Base-by-base conservation (phyloP, 2,797 vertebrate species). In the Dryobates pubescens region DNA sequence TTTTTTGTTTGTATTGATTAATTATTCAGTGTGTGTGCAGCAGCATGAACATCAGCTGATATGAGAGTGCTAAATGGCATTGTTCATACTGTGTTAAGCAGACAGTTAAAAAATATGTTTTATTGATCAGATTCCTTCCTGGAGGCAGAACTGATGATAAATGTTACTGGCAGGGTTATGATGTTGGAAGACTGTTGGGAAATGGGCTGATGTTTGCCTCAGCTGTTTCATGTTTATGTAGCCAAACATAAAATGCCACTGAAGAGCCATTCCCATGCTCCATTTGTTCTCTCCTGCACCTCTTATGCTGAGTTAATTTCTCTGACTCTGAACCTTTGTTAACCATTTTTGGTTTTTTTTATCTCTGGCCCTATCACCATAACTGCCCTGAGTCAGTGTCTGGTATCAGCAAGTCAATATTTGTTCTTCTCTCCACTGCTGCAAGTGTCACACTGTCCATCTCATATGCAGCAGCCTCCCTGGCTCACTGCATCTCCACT, bases 71-170 rank as follows among this genome's bases (percentile, higher is more conserved):
- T 94, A 90, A 95, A 81, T 62, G 73, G 17, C 17, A 63, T 71
- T 90, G 88, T 88, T 87, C 79, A 86, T 83, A 72, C 57, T 74
- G 77, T 67, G 84, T 61, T 94, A 94, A 95, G 38, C 63, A 93
- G 65, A 51, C 67, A 92, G 45, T 93, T 96, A 57, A 93, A 94
- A 96, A 83, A 72, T 73, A 86, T 59, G 84, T 78, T 92, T 86
- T 93, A 95, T 95, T 94, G 95, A 94, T 93, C 65, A 74, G 10
- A 49, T 82, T 91, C 43, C 63, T 81, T 91, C 64, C 85, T 70
- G 59, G 61, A 82, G 53, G 69, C 65, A 92, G 76, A 91, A 65
- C 32, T 67, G 58, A 85, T 73, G 58, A 74, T 86, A 88, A 94
- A 68, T 38, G 47, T 58, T 78, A 30, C 77, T 82, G 69, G 29